phyloP scores from a whole-genome alignment of 2,113 vertebrate genomes.

The Circaetus cinerascens region DNA sequence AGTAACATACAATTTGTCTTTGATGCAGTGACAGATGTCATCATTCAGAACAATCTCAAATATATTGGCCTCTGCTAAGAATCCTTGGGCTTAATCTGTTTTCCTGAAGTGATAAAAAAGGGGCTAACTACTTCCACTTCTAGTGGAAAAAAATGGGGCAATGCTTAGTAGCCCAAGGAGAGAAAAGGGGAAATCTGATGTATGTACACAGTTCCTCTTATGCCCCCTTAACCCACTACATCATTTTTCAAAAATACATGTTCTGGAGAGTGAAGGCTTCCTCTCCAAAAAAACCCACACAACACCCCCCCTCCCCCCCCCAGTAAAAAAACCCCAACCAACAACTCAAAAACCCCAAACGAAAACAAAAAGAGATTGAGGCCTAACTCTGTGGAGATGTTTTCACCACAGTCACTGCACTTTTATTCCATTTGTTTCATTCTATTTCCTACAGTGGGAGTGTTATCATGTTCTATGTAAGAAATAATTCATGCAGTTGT shows the following conservation, averaged over 20 bases:
- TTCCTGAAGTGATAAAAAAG: constrained; percentile 33
- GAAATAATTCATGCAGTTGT: constrained; percentile 31
- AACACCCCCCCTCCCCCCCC: neutral
- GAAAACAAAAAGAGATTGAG: neutral
- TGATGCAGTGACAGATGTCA: constrained; percentile 98
- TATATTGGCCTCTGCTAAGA: constrained; percentile 98
- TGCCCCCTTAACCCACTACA: constrained; percentile 3
- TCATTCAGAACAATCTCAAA: constrained; percentile 99
- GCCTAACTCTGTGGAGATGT: constrained; percentile 46
- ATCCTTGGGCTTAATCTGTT: neutral
- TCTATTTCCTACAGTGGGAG: constrained; percentile 47
- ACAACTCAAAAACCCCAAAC: neutral
- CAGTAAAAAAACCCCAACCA: neutral
- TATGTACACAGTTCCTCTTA: constrained; percentile 21
- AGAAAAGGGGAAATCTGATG: constrained; percentile 36
- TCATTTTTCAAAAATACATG: neutral
- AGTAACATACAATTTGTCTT: constrained; percentile 99
- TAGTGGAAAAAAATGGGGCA: constrained; percentile 23
- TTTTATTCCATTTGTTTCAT: constrained; percentile 53
- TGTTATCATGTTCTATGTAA: constrained; percentile 22
- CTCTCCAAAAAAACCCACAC: neutral
- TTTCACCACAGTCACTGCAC: constrained; percentile 43
- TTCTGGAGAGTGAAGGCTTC: neutral
- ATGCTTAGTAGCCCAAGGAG: constrained; percentile 27
- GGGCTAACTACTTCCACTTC: constrained; percentile 18